Conservation (phyloP, 2,888 invertebrate genomes). For the Escarpia spicata region DNA sequence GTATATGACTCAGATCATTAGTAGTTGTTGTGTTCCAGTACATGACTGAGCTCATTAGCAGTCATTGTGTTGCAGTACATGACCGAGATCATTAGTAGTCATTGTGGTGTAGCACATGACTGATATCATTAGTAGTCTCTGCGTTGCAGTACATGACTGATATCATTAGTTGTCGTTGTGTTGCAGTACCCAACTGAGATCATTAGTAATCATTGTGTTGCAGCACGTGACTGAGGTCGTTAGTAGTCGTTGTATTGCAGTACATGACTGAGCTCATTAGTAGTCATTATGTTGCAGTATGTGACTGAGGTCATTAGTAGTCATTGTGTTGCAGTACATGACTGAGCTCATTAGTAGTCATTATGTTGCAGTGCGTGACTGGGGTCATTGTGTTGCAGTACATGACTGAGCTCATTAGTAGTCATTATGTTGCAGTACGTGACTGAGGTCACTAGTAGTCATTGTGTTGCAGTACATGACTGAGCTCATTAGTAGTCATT, state of each 20-base stretch:
- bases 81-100: constrained; percentile 75
- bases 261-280: background rate
- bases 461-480: background rate
- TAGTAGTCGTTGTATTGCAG: background rate
- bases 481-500: background rate
- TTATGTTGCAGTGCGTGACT: background rate
- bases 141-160: too few relatives aligned
- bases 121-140: too few relatives aligned
- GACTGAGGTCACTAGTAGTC: background rate
- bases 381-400: background rate
- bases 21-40: too few relatives aligned
- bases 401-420: background rate
- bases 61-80: constrained; percentile 67
- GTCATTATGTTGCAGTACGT: background rate
- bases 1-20: too few relatives aligned
- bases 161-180: too few relatives aligned
- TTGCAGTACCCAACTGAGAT: background rate
- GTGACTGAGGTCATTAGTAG: background rate
- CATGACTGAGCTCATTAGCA: too few relatives aligned
- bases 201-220: background rate
- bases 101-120: too few relatives aligned
- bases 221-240: background rate
- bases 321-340: background rate
- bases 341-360: background rate
- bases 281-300: background rate